A percentile compares a stretch with the other conserved stretches of the same genome.
Conservation (phyloP, 2,888 invertebrate genomes). For the Digitonthophagus gazella region DNA sequence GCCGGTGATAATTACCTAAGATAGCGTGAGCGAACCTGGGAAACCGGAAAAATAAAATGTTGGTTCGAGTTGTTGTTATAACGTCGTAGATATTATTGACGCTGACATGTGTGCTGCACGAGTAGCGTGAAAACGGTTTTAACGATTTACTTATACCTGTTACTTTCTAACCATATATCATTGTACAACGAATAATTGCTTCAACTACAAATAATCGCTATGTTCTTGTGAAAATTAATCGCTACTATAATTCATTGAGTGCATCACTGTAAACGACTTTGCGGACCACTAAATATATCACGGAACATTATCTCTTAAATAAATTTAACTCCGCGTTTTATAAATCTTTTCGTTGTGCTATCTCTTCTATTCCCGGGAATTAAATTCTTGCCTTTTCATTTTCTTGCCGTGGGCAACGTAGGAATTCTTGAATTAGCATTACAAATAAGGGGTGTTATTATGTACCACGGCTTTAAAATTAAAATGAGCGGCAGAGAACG, state of each 20-base stretch:
- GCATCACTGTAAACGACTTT: background rate
- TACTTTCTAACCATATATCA: too few relatives aligned
- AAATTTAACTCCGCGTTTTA: background rate
- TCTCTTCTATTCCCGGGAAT: background rate
- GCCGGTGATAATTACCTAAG: background rate
- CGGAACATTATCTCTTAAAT: background rate
- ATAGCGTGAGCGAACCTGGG: background rate
- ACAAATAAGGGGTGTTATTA: background rate
- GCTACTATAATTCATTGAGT: too few relatives aligned
- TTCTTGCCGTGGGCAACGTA: background rate
- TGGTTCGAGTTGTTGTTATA: too few relatives aligned
- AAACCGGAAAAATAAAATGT: background rate
- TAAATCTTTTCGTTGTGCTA: background rate
- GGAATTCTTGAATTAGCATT: background rate
- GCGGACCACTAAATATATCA: background rate
- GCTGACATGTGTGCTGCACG: too few relatives aligned
- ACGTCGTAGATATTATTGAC: too few relatives aligned
- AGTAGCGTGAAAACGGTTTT: too few relatives aligned
- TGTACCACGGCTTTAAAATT: background rate
- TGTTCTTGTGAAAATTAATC: too few relatives aligned
- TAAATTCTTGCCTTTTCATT: background rate
- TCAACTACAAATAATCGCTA: too few relatives aligned
- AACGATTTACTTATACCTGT: too few relatives aligned
- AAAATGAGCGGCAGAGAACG: background rate
- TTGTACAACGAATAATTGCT: too few relatives aligned